Evolutionary conservation across 2,888 invertebrate species (phyloP).

Genomic region (Sarcophaga carnaria): DNA sequence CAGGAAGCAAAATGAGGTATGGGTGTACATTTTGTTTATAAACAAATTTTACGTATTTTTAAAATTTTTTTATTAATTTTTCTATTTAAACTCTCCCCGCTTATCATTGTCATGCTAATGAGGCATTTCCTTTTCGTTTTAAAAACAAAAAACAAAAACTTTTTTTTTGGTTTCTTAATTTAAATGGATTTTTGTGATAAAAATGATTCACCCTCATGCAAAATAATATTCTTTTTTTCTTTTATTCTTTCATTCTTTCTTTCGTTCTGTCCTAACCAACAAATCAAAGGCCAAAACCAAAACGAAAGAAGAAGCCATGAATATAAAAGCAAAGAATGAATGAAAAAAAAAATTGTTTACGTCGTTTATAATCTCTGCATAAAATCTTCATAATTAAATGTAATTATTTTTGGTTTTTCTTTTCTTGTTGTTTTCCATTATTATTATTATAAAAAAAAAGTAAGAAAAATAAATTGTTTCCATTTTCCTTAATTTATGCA

Average conservation of each 20-base stretch:
- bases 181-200: slow-evolving; percentile 40
- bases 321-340: neutral
- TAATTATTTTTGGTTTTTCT: slow-evolving; percentile 65
- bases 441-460: neutral
- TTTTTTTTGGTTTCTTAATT: slow-evolving; percentile 20
- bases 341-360: slow-evolving; percentile 7
- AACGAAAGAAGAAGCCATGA: slow-evolving; percentile 6
- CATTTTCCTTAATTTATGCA: slow-evolving; percentile 47
- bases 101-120: slow-evolving; percentile 69
- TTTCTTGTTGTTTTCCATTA: slow-evolving; percentile 33
- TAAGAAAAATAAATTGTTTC: slow-evolving; percentile 32
- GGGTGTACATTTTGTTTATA: neutral
- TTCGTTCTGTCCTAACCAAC: neutral
- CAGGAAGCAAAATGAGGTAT: too few species aligned
- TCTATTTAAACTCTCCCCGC: neutral
- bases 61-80: neutral
- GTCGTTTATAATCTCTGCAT: slow-evolving; percentile 55
- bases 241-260: too few species aligned
- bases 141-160: neutral
- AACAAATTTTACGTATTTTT: slow-evolving; percentile 38
- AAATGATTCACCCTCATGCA: slow-evolving; percentile 63
- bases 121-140: slow-evolving; percentile 65
- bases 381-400: slow-evolving; percentile 71
- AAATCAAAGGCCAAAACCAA: slow-evolving; percentile 3
- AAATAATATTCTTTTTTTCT: neutral